phyloP scores from a whole-genome alignment of 2,797 vertebrate species.

The Tarsius wallacei region DNA sequence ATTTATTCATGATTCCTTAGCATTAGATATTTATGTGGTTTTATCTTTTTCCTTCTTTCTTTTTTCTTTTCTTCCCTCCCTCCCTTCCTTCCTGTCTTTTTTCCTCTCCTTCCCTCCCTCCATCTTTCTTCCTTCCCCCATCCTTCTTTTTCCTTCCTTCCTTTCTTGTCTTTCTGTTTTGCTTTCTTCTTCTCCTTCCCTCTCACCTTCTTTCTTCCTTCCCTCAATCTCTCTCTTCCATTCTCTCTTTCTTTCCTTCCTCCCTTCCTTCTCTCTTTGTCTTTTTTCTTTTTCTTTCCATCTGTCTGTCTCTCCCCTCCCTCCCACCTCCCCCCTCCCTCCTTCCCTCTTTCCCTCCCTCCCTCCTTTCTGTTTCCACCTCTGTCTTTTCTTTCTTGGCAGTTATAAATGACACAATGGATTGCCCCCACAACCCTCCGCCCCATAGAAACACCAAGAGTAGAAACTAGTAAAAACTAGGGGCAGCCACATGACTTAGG shows the following conservation, averaged over 20 bases:
- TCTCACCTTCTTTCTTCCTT: background rate
- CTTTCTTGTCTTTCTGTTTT: background rate
- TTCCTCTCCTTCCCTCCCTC: background rate
- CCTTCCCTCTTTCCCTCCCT: accelerated
- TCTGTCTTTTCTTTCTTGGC: background rate
- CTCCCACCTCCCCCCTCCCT: background rate
- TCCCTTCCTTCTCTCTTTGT: too few species aligned
- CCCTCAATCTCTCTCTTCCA: too few species aligned
- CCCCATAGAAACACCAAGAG: background rate
- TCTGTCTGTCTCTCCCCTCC: background rate
- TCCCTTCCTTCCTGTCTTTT: background rate
- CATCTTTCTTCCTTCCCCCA: too few species aligned
- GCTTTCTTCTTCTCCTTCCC: background rate
- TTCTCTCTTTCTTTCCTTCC: too few species aligned
- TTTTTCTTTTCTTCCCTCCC: background rate
- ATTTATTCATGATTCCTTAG: background rate
- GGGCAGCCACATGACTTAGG: background rate
- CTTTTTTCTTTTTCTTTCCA: too few species aligned
- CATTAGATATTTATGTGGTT: background rate
- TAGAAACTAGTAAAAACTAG: background rate
- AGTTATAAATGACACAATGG: background rate
- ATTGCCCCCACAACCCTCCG: background rate
- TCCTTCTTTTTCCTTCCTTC: too few species aligned
- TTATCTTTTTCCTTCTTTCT: background rate
- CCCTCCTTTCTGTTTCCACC: background rate